Conservation (phyloP, 2,113 vertebrate species). For the Ranitomeya imitator region DNA sequence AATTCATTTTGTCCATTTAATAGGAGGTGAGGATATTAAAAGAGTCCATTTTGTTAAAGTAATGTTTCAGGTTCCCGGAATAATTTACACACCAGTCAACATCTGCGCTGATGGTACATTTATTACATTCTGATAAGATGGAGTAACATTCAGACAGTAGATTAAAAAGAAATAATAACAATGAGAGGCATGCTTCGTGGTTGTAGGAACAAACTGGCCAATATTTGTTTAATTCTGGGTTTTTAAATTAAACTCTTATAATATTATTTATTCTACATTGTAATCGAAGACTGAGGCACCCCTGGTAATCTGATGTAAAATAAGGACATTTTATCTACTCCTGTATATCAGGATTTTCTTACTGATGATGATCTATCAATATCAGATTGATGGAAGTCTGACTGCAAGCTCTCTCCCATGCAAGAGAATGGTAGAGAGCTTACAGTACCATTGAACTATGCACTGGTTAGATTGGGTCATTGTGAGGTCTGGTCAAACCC, state of each 20-base stretch:
- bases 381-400: neutral
- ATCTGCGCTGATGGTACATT: conserved; percentile 71
- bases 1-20: conserved; percentile 83
- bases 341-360: neutral
- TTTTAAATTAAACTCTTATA: neutral
- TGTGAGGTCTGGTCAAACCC: too few relatives aligned
- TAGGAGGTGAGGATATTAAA: conserved; percentile 86
- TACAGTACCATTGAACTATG: too few relatives aligned
- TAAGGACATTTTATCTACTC: neutral
- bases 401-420: too few relatives aligned
- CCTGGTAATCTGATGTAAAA: neutral
- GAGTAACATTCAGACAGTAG: conserved; percentile 55
- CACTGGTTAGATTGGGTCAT: too few relatives aligned
- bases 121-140: conserved; percentile 80
- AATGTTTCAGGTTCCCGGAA: conserved; percentile 79
- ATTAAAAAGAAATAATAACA: conserved; percentile 32
- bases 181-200: neutral
- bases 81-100: conserved; percentile 73
- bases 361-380: too few relatives aligned
- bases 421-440: too few relatives aligned
- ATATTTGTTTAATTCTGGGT: neutral
- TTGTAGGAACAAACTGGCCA: conserved; percentile 14
- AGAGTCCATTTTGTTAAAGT: conserved; percentile 77
- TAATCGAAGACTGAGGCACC: neutral
- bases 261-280: neutral